A percentile compares a stretch with the other conserved stretches of the same genome.
These are phyloP conservation scores for Lamellibrachia satsuma DNA, from an alignment of 2,888 invertebrate genomes.

Conservation along the genomic window DNA sequence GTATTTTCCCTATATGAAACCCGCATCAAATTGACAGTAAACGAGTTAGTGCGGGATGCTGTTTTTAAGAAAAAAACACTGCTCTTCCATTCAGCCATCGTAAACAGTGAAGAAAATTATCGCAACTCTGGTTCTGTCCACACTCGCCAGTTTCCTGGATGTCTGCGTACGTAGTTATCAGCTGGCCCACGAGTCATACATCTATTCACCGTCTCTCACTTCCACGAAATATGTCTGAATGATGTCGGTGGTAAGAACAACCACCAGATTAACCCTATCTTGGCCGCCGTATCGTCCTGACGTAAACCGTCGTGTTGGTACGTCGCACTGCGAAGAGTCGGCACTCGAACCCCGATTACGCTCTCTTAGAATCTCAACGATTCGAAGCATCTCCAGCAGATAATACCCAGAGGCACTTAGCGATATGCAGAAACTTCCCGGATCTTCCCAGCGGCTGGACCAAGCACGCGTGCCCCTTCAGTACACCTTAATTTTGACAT, in stretches of 20 bases:
- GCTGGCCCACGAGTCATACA: background rate
- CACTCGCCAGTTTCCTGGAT: background rate
- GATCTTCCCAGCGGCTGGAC: background rate
- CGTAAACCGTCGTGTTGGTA: background rate
- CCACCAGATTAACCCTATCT: background rate
- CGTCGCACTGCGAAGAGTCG: background rate
- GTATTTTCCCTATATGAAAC: background rate
- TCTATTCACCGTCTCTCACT: background rate
- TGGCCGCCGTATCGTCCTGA: background rate
- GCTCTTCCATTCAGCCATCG: background rate
- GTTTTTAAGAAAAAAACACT: background rate
- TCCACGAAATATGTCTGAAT: conserved; percentile 5
- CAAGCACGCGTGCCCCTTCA: background rate
- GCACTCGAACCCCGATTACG: background rate
- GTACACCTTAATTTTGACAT: background rate
- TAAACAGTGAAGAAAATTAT: background rate
- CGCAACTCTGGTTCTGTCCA: background rate
- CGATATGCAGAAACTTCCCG: background rate
- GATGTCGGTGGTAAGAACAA: background rate
- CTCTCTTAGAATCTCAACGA: background rate
- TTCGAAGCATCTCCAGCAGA: background rate
- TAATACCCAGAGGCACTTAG: background rate
- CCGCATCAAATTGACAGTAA: background rate
- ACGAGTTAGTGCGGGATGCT: background rate
- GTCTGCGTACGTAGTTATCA: background rate